Conservation (phyloP, 2,888 invertebrate genomes). For the Callosobruchus maculatus region DNA sequence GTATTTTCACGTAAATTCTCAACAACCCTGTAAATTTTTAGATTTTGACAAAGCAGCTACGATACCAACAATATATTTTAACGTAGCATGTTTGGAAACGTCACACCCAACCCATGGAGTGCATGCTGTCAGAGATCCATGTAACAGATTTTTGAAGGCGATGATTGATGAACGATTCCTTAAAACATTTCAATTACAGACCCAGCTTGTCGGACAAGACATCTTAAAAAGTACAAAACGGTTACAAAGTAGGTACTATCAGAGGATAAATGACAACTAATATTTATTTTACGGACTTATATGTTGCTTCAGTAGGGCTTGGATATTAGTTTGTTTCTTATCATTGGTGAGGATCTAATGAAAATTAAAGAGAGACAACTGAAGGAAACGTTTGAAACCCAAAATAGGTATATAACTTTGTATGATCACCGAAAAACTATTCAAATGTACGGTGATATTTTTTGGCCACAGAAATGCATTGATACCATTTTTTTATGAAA, state of each 20-base stretch:
- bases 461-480: too few species aligned
- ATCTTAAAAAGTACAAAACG: neutral
- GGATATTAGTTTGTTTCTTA: too few species aligned
- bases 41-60: too few species aligned
- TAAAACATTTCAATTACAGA: neutral
- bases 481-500: too few species aligned
- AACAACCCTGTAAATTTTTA: too few species aligned
- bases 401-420: too few species aligned
- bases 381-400: too few species aligned
- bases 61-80: neutral
- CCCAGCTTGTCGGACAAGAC: neutral
- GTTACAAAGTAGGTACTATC: neutral
- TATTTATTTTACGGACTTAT: neutral
- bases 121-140: neutral
- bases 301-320: neutral
- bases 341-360: neutral
- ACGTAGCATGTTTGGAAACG: neutral
- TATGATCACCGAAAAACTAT: too few species aligned
- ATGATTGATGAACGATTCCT: neutral
- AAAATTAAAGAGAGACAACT: too few species aligned
- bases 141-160: neutral
- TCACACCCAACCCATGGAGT: neutral
- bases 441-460: too few species aligned
- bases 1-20: neutral
- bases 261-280: neutral